These are phyloP conservation scores for Ferrisia virgata DNA, from an alignment of 2,888 invertebrate species.

Conservation along the genomic window DNA sequence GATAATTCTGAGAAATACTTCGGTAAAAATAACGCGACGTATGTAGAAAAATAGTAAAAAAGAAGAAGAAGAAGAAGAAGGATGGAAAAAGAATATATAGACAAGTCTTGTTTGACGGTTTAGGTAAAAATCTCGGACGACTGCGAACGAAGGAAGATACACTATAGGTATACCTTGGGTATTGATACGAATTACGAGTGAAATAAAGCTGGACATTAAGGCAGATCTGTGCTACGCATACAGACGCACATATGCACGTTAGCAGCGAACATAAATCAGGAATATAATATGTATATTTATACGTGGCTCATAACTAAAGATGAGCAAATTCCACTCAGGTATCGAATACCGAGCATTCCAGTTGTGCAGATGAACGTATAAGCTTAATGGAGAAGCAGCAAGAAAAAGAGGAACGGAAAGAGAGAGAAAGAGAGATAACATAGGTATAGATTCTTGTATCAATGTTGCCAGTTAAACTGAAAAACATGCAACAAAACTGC, in stretches of 20 bases:
- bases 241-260: neutral
- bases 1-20: neutral
- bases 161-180: neutral
- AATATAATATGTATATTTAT: neutral
- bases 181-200: neutral
- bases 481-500: constrained; percentile 13
- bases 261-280: constrained; percentile 22
- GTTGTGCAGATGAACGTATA: neutral
- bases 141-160: too few species aligned
- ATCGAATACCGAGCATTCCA: constrained; percentile 31
- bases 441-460: constrained; percentile 4
- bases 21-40: neutral
- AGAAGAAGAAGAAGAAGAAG: neutral
- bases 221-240: neutral
- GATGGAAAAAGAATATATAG: neutral
- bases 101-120: neutral
- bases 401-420: neutral
- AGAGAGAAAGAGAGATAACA: neutral
- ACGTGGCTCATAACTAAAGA: neutral
- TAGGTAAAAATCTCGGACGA: neutral
- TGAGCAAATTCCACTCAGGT: constrained; percentile 19
- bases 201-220: neutral
- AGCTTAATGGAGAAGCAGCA: neutral
- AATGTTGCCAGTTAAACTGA: neutral
- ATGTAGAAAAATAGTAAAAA: neutral